Base-by-base conservation (phyloP, 1,140 invertebrate genomes). In the Bombus terrestris region DNA sequence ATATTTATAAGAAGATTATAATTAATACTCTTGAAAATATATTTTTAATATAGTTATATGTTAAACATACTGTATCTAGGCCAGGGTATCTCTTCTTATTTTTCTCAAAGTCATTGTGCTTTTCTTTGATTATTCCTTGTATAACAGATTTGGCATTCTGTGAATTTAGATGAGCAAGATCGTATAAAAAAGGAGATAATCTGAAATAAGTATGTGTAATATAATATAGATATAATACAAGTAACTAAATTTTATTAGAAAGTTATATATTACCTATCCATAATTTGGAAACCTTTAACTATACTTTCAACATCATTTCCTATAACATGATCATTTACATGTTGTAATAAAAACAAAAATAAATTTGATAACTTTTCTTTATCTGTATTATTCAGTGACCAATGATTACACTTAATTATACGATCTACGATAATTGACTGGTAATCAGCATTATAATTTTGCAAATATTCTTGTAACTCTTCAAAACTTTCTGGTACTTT, bases 341-440 rank as follows among this genome's bases (percentile, higher is more conserved):
- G 97, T 92, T 98, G 97, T 57, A 99, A 92, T 76, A 98, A 91
- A 91, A 97, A 97, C 1, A 96, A 96, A 93, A 97, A 98, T 18
- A 98, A 93, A 89, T 96, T 96, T 53, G 96, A 96, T 43, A 98
- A 95, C 92, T 97, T 97, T 72, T 97, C 96, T 93, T 97, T 98
- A 91, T 98, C 98, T 25, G 96, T 96, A 87, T 96, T 96, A 35
- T 96, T 96, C 71, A 98, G 93, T 92, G 97, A 97, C 59, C 97
- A 97, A 94, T 98, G 97, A 95, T 98, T 98, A 89, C 97, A 98
- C 95, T 98, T 98, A 69, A 98, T 97, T 88, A 99, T 97, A 90
- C 98, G 96, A 88, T 98, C 97, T 75, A 99, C 90, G 18, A 98
- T 97, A 13, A 96, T 95, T 5, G 96, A 94, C 88, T 98, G 97